Evolutionary conservation across 2,113 vertebrate genomes (phyloP), one percentile per base, ranked within the genome.

Genomic region (Labrus mixtus): DNA sequence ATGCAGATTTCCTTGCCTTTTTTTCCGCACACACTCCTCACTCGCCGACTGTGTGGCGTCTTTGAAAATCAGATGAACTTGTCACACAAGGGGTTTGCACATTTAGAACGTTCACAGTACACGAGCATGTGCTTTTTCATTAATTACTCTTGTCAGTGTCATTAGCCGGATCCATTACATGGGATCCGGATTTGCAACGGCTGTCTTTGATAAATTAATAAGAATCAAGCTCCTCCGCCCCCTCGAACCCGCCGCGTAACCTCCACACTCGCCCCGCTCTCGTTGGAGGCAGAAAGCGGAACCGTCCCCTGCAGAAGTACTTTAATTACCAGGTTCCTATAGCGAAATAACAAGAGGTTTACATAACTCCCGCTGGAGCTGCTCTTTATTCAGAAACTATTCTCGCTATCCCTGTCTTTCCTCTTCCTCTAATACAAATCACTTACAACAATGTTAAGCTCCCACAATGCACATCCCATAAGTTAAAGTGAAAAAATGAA

Each of bases 41-140:
- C 68, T 69, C 43, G 63, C 74, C 66, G 48, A 83, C 72, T 58
- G 68, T 37, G 80, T 78, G 74, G 64, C 33, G 61, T 68, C 87
- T 89, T 91, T 91, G 88, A 88, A 90, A 91, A 90, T 90, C 79
- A 90, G 80, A 90, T 68, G 86, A 84, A 90, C 86, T 93, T 88
- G 83, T 89, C 72, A 83, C 73, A 78, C n/a, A 68, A 84, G 79
- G 79, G 78, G 75, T 76, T 69, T 76, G 82, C 70, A 37, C 68
- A 55, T 71, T 71, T 69, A 39, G 15, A 63, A 64, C 65, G 68
- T 55, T 20, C 48, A n/a, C n/a, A n/a, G 56, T 54, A 22, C 64
- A 48, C 33, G 51, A 62, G 41, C 45, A 63, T 81, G 56, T 73
- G 58, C 50, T 66, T 81, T 78, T 86, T 84, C 84, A 87, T 82